phyloP scores from a whole-genome alignment of 2,888 invertebrate species.

The Brachypalpus laphriformis region DNA sequence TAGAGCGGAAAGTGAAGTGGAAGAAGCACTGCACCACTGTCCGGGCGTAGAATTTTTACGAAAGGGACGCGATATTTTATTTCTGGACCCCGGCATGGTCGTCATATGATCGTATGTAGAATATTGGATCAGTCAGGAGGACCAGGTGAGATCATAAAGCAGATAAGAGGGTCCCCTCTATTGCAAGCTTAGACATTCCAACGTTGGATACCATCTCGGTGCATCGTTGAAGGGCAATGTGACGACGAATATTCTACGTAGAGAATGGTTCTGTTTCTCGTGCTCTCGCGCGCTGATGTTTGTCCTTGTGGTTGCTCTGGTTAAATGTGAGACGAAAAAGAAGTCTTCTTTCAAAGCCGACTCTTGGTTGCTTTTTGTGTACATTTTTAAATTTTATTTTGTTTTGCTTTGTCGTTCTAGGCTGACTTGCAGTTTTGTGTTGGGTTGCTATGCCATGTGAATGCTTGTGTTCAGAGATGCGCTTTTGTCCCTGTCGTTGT shows the following conservation, averaged over 20 bases:
- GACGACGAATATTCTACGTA: slow-evolving; percentile 41
- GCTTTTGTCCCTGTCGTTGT: background rate
- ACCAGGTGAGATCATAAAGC: slow-evolving; percentile 74
- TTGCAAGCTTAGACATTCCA: slow-evolving; percentile 55
- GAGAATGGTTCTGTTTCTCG: slow-evolving; percentile 46
- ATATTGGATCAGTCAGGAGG: slow-evolving; percentile 73
- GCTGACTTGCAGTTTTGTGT: slow-evolving; percentile 27
- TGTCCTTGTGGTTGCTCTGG: slow-evolving; percentile 54
- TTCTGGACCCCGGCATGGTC: slow-evolving; percentile 46
- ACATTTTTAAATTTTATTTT: background rate
- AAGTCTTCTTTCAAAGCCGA: slow-evolving; percentile 9
- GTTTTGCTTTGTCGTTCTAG: slow-evolving; percentile 23
- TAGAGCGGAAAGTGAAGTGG: slow-evolving; percentile 53
- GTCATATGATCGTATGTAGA: slow-evolving; percentile 74
- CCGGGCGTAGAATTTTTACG: slow-evolving; percentile 52
- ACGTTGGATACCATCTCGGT: slow-evolving; percentile 53
- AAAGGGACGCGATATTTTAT: slow-evolving; percentile 72
- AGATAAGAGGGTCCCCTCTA: slow-evolving; percentile 65
- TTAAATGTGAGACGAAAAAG: slow-evolving; percentile 27
- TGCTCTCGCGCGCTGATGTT: slow-evolving; percentile 39
- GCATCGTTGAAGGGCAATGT: slow-evolving; percentile 52
- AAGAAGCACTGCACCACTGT: slow-evolving; percentile 46
- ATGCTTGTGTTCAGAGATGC: slow-evolving; percentile 16
- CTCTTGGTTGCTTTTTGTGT: slow-evolving; percentile 27
- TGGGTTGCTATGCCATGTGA: slow-evolving; percentile 33